Evolutionary conservation across 2,113 vertebrate species (phyloP), one percentile per base, ranked within the genome.

Genomic region (Ceyx margarethae): DNA sequence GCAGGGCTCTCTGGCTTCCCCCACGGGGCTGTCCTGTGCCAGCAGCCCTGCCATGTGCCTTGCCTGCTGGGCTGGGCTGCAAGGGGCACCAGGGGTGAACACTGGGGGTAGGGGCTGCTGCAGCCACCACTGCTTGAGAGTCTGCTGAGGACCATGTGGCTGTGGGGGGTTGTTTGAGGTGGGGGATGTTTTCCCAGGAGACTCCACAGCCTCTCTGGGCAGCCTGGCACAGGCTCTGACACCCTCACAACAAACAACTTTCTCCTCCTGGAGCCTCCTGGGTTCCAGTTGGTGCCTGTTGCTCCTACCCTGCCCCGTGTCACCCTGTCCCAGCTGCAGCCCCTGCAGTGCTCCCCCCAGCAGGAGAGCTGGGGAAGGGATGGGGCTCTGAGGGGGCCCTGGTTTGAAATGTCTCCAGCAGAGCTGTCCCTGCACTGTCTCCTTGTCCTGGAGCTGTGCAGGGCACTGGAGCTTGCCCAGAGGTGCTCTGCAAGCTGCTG

Each of bases 111-210:
- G 56, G 12, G 8, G 43, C 7, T 31, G 5, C 29, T n/a, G 33
- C 50, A 3, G 6, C 15, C 31, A 4, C 22, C 15, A 1, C 31
- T 6, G 16, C 17, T 37, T 15, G 22, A 7, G 23, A 64, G 53
- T 4, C 5, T 19, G 2, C 71, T 22, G 0, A 12, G 20, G 42
- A 58, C 8, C 0, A 0, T 7, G 5, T 9, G 11, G 50, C 57
- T 58, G 22, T 7, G 29, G 28, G 53, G 46, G 72, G 56, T 20
- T 10, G 1, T 4, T 29, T 28, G 20, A 15, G 33, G 20, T 60
- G 57, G 57, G 23, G 57, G 35, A 35, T 3, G 16, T 35, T 62
- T 62, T 28, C 37, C 13, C 25, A 15, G 35, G 37, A 37, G 37
- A 37, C 37, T 37, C 37, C 37, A 10, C 37, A 37, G 37, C 37